These are phyloP conservation scores for Drosophila virilis DNA, from an alignment of 1,140 invertebrate species.

Conservation along the genomic window DNA sequence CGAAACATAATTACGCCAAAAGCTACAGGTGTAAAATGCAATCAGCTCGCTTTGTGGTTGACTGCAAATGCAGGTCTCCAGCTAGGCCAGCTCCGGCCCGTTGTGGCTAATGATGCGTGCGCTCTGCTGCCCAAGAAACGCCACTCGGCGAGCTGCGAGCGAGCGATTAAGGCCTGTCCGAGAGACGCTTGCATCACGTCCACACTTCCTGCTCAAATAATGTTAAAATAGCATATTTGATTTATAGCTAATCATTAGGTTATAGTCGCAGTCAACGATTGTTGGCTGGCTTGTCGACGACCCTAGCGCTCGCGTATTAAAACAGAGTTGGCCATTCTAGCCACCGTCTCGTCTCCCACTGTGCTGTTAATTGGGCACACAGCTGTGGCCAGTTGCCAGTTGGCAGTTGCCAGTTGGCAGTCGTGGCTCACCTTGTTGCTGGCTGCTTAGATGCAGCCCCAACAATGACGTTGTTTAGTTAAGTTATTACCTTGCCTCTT, in stretches of 20 bases:
- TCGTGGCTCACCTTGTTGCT: slow-evolving; percentile 19
- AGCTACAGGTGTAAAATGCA: slow-evolving; percentile 82
- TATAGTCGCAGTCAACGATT: slow-evolving; percentile 54
- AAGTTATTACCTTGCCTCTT: slow-evolving; percentile 75
- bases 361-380: slow-evolving; percentile 77
- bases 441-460: slow-evolving; percentile 22
- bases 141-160: slow-evolving; percentile 37
- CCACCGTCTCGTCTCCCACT: slow-evolving; percentile 61
- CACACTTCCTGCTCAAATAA: slow-evolving; percentile 82
- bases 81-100: slow-evolving; percentile 36
- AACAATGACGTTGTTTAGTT: slow-evolving; percentile 80
- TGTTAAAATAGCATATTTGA: slow-evolving; percentile 78
- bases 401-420: slow-evolving; percentile 22
- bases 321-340: slow-evolving; percentile 25
- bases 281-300: background rate
- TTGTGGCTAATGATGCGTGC: slow-evolving; percentile 66
- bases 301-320: slow-evolving; percentile 24
- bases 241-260: slow-evolving; percentile 82
- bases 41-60: slow-evolving; percentile 45
- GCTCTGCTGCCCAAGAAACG: slow-evolving; percentile 43
- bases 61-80: slow-evolving; percentile 48
- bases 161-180: slow-evolving; percentile 70
- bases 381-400: slow-evolving; percentile 50
- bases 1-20: slow-evolving; percentile 61
- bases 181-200: slow-evolving; percentile 71